Evolutionary conservation across 2,113 vertebrate species (phyloP), one percentile per base, ranked within the genome.

Genomic region (Pachyramphus minor): DNA sequence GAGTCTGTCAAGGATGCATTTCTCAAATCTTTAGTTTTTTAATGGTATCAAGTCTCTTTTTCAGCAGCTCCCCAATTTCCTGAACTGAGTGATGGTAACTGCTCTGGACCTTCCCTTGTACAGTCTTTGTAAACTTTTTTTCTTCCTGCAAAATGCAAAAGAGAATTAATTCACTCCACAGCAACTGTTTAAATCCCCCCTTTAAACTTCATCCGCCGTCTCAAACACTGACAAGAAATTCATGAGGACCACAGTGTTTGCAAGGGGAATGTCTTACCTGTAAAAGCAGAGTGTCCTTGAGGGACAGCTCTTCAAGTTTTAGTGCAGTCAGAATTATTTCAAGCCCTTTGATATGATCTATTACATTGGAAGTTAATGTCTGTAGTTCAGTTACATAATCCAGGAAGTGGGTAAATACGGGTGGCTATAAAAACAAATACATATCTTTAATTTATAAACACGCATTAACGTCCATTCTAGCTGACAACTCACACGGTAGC

Each of bases 51-150:
- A 98, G 98, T 98, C 99, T 99, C 97, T 99, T 99, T 97, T 97
- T 99, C 92, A 99, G 98, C 93, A 99, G 98, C 62, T 99, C 99
- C 78, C 98, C 99, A 52, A 98, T 98, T 97, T 99, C 99, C 97
- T 99, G 99, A 96, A 99, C 97, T 14, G 99, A 99, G 76, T 98
- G 99, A 94, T 99, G 98, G 97, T 99, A 99, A 97, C 99, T 99
- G 98, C 97, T 99, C 97, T 99, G 99, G 77, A 99, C 98, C 95
- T 99, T 99, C 84, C 98, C 99, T 97, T 99, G 98, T 84, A 98
- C 99, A 95, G 98, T 98, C 98, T 98, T 99, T 93, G 98, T 98
- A 97, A 99, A 99, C 94, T 97, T 98, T 88, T 91, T 98, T 96
- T 99, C 99, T 93, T 98, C 99, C 99, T 99, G 98, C 25, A 97